Conservation (phyloP, 2,888 invertebrate species). For the Lobophora halterata region DNA sequence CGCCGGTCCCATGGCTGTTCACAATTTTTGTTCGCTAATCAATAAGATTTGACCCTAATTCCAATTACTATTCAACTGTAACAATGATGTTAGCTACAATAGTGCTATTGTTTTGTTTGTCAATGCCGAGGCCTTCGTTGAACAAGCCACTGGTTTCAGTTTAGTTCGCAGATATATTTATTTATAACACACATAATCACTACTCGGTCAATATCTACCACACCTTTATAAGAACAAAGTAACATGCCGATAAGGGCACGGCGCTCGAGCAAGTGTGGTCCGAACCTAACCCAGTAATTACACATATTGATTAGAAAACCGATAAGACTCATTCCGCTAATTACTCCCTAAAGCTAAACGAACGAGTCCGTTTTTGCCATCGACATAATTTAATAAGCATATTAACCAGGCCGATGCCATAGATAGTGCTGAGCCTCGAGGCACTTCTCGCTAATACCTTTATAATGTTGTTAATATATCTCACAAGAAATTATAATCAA, state of each 20-base stretch:
- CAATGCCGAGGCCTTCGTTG: conserved; percentile 16
- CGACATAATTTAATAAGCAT: conserved; percentile 78
- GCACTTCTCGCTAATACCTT: conserved; percentile 67
- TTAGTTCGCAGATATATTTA: conserved; percentile 16
- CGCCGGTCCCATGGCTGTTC: conserved; percentile 63
- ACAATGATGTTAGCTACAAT: conserved; percentile 60
- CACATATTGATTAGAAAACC: conserved; percentile 70
- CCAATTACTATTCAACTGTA: conserved; percentile 61
- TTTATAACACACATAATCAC: conserved; percentile 1
- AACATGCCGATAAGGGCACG: conserved; percentile 42
- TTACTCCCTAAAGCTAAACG: conserved; percentile 80
- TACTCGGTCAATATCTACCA: conserved; percentile 11
- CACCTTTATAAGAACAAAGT: conserved; percentile 40
- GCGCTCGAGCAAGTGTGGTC: conserved; percentile 46
- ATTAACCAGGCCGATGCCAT: conserved; percentile 73
- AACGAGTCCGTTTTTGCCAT: conserved; percentile 70
- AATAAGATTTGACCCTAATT: conserved; percentile 68
- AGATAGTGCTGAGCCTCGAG: conserved; percentile 65
- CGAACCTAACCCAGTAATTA: conserved; percentile 70
- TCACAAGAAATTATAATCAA: conserved; percentile 49
- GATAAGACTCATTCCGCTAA: conserved; percentile 77
- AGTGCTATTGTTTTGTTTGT: conserved; percentile 45
- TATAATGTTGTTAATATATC: conserved; percentile 56
- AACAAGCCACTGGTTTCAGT: conserved; percentile 13
- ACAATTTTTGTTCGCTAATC: conserved; percentile 71